These are phyloP conservation scores for Danaus chrysippus DNA, from an alignment of 2,888 invertebrate genomes.

Conservation along the genomic window DNA sequence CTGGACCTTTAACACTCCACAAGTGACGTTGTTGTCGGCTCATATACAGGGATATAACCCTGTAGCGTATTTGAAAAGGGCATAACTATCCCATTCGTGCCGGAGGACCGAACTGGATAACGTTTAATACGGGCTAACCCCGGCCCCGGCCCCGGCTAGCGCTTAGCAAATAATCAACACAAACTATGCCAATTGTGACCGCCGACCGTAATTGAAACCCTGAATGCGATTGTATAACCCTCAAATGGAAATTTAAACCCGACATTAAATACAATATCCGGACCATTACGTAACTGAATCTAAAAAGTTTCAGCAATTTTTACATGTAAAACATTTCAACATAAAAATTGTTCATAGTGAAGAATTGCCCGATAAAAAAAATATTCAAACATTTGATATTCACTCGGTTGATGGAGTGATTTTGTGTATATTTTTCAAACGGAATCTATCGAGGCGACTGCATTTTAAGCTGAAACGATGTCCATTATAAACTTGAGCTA, in stretches of 20 bases:
- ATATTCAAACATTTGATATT: too few relatives aligned
- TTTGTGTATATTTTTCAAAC: too few relatives aligned
- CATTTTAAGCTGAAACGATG: too few relatives aligned
- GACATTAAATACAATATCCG: neutral
- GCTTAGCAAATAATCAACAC: constrained; percentile 32
- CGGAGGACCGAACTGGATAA: constrained; percentile 23
- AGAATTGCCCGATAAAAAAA: too few relatives aligned
- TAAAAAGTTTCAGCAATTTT: too few relatives aligned
- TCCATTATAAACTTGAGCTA: too few relatives aligned
- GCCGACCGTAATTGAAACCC: constrained; percentile 31
- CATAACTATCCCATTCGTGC: constrained; percentile 20
- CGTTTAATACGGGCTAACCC: constrained; percentile 26
- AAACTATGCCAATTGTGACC: constrained; percentile 35
- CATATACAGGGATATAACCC: neutral
- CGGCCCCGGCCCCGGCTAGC: constrained; percentile 14
- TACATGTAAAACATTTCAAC: too few relatives aligned
- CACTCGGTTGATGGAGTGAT: too few relatives aligned
- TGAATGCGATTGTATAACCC: constrained; percentile 20
- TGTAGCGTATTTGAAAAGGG: constrained; percentile 16
- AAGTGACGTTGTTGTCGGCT: neutral
- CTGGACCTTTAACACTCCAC: neutral
- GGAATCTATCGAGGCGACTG: too few relatives aligned
- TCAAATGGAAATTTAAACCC: constrained; percentile 23
- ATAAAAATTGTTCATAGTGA: too few relatives aligned
- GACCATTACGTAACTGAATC: neutral